Evolutionary conservation across 2,113 vertebrate genomes (phyloP), one percentile per base, ranked within the genome.

Genomic region (Myrmophylax atrothorax): DNA sequence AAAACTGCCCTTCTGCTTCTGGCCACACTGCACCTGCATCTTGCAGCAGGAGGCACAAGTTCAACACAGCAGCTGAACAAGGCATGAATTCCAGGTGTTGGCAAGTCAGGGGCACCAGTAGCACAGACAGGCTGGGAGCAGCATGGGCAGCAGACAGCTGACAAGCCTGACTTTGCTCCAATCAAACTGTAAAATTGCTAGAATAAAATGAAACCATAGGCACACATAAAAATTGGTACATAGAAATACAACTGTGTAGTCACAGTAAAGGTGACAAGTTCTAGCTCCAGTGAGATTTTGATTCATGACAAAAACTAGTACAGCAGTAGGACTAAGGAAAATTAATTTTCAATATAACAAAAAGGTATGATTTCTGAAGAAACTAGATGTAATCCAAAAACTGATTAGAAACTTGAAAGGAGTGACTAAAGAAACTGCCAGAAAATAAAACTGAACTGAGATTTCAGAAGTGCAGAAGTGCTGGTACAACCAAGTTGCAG

Each of bases 121-220:
- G 42, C 46, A 47, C 37, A 66, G 37, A 20, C 18, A 63, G 44
- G 4, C 25, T 79, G 52, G 15, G 15, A 86, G 10, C 25, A 72
- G 16, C 1, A 1, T 6, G 9, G 59, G 12, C 0, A 7, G 10
- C 0, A 3, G 35, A 40, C 3, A 58, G 14, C 9, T 92, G 49
- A 31, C 1, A 12, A 84, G 29, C 31, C 58, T 55, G 42, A 76
- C 14, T 53, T 84, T 49, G 6, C 55, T 69, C 44, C 33, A 55
- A 44, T 42, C 50, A 14, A 84, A 77, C 4, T 23, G 9, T 17
- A 81, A 28, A 26, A 12, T 25, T n/a, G 7, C 40, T 44, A 31
- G 40, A 87, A 77, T 52, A 52, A 52, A 70, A 42, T 35, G 1
- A 81, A 87, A 59, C 9, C 40, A 42, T 1, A 64, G 26, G 31